phyloP scores from a whole-genome alignment of 2,888 invertebrate species.

The Habrosyne pyritoides region DNA sequence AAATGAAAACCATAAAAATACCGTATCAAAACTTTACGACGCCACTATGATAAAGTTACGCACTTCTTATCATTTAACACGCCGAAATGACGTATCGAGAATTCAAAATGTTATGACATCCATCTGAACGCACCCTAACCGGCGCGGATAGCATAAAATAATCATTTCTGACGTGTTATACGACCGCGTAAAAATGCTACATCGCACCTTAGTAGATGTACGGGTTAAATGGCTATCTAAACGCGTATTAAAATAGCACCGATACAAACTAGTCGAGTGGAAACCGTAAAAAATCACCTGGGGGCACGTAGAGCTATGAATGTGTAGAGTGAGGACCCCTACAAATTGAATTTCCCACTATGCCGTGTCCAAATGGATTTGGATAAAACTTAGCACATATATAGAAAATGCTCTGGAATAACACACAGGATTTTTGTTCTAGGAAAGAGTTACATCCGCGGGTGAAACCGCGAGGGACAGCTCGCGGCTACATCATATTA shows the following conservation, averaged over 20 bases:
- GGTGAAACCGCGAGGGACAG: too few relatives aligned
- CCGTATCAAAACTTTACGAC: constrained; percentile 49
- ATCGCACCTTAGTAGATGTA: constrained; percentile 59
- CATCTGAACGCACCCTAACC: constrained; percentile 64
- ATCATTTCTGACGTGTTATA: constrained; percentile 79
- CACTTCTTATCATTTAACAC: constrained; percentile 63
- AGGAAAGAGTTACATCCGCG: too few relatives aligned
- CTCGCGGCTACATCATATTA: too few relatives aligned
- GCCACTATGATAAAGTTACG: constrained; percentile 48
- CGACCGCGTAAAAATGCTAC: constrained; percentile 74
- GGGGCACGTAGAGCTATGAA: constrained; percentile 40
- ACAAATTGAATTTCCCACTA: not conserved
- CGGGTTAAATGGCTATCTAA: constrained; percentile 78
- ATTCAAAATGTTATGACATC: constrained; percentile 80
- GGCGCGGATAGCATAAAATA: constrained; percentile 68
- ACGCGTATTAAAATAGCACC: constrained; percentile 77
- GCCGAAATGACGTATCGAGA: constrained; percentile 62
- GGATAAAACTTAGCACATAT: not conserved
- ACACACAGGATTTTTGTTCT: too few relatives aligned
- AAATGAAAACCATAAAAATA: constrained; percentile 15
- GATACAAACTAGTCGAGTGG: constrained; percentile 78
- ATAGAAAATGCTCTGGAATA: too few relatives aligned
- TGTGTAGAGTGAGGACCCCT: constrained; percentile 16
- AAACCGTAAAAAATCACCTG: constrained; percentile 74
- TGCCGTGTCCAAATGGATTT: not conserved